phyloP scores from a whole-genome alignment of 2,888 invertebrate genomes.

The Plagodis dolabraria region DNA sequence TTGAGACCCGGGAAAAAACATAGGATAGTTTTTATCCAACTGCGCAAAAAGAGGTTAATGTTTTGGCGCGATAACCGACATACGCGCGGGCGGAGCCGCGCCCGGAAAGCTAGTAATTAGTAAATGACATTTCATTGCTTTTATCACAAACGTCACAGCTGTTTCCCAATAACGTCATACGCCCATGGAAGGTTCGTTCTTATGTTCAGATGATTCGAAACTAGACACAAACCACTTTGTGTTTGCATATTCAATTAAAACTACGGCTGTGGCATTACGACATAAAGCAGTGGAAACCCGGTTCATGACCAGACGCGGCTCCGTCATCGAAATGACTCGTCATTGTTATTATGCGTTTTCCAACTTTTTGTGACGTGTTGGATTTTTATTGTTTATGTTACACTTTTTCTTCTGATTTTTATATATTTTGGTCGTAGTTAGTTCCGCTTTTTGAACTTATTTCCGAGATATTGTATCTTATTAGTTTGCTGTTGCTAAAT shows the following conservation, averaged over 20 bases:
- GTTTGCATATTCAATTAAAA: slow-evolving; percentile 23
- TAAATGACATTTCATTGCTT: too few relatives aligned
- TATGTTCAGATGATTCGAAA: background rate
- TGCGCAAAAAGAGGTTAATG: too few relatives aligned
- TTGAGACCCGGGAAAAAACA: too few relatives aligned
- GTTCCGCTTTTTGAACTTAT: slow-evolving; percentile 6
- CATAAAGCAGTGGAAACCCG: slow-evolving; percentile 40
- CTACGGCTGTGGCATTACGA: slow-evolving; percentile 4
- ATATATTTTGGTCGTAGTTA: slow-evolving; percentile 9
- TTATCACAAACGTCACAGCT: background rate
- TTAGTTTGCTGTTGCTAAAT: too few relatives aligned
- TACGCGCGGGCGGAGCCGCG: too few relatives aligned
- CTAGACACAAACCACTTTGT: slow-evolving; percentile 6
- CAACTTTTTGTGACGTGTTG: slow-evolving; percentile 41
- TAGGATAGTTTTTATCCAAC: too few relatives aligned
- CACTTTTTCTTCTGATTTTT: slow-evolving; percentile 24
- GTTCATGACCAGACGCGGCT: slow-evolving; percentile 37
- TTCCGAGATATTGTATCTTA: background rate
- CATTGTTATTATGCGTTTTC: slow-evolving; percentile 28
- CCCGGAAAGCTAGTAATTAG: too few relatives aligned
- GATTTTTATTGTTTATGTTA: slow-evolving; percentile 34
- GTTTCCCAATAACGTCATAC: slow-evolving; percentile 6
- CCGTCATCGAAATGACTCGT: slow-evolving; percentile 48
- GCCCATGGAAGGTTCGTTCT: background rate
- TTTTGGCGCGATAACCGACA: too few relatives aligned